Base-by-base conservation (phyloP, 2,797 vertebrate species). In the Amniataba percoides region DNA sequence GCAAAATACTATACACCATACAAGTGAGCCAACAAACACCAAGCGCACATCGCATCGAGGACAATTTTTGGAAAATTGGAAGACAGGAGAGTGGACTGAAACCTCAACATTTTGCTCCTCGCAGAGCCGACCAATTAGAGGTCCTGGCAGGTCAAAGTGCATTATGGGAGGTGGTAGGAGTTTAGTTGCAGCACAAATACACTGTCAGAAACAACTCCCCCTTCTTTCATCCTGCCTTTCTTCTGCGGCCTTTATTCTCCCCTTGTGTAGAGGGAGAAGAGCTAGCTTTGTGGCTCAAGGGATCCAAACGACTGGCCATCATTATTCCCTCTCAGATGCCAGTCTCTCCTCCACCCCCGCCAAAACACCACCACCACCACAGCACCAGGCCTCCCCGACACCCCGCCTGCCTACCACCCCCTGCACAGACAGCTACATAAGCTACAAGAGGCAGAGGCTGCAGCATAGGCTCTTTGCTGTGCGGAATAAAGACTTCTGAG, bases 241-340 rank as follows among this genome's bases (percentile, higher is more conserved):
- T 96, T 96, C 95, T 95, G 93, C 87, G 88, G 92, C 95, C 95
- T 96, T 96, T 96, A 60, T 96, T 95, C 95, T 95, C 93, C 93
- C 93, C 60, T 62, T 79, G 79, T 78, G 95, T 93, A 94, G 95
- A 95, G 92, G 94, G 45, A 90, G 86, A 95, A 95, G 92, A 92
- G 92, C 93, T 94, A 89, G 95, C 95, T 96, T 96, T 96, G 95
- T 96, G 95, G 95, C 96, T 96, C 95, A 96, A 97, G 96, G 96
- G 96, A 96, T 96, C 95, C 95, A 95, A 96, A 96, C 95, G 93
- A 96, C 94, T 93, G 93, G 94, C 95, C 94, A 95, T 97, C 96
- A 97, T 96, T 97, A 97, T 96, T 96, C 95, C 96, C 95, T 94
- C 95, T 96, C 94, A 96, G 95, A 97, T 97, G 95, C 96, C 95